A percentile compares a stretch with the other conserved stretches of the same genome.
phyloP scores from a whole-genome alignment of 2,797 vertebrate genomes.

The Mallotus villosus region DNA sequence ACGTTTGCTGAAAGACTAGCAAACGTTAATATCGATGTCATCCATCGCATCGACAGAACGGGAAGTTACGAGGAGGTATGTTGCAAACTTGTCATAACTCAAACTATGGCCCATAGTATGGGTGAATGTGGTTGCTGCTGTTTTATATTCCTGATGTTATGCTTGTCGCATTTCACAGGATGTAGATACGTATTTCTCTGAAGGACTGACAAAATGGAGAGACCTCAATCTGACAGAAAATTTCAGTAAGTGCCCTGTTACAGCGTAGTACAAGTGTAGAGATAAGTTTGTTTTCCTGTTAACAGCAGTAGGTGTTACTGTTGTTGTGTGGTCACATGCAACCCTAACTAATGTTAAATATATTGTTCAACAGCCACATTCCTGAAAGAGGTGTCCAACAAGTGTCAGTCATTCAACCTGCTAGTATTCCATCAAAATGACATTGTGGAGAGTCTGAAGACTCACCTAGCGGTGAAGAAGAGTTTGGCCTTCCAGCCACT shows the following conservation, averaged over 20 bases:
- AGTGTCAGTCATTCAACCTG: slow-evolving; percentile 94
- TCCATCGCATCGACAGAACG: slow-evolving; percentile 94
- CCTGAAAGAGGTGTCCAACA: slow-evolving; percentile 85
- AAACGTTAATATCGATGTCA: slow-evolving; percentile 93
- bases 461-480: slow-evolving; percentile 81
- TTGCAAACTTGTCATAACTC: neutral
- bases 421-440: slow-evolving; percentile 91
- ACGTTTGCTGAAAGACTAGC: slow-evolving; percentile 95
- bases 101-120: too few species aligned
- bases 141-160: slow-evolving; percentile 25
- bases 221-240: slow-evolving; percentile 92
- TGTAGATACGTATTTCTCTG: slow-evolving; percentile 95
- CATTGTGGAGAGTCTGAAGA: slow-evolving; percentile 89
- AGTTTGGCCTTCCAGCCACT: slow-evolving; percentile 90
- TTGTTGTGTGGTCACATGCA: neutral
- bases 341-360: neutral
- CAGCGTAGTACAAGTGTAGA: neutral
- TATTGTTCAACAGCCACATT: slow-evolving; percentile 78
- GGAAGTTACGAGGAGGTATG: slow-evolving; percentile 89
- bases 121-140: neutral
- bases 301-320: too few species aligned
- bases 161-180: slow-evolving; percentile 70
- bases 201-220: slow-evolving; percentile 93
- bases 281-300: too few species aligned
- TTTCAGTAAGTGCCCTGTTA: slow-evolving; percentile 80